Conservation (phyloP, 1,140 invertebrate genomes). For the Polypedilum pembai region DNA sequence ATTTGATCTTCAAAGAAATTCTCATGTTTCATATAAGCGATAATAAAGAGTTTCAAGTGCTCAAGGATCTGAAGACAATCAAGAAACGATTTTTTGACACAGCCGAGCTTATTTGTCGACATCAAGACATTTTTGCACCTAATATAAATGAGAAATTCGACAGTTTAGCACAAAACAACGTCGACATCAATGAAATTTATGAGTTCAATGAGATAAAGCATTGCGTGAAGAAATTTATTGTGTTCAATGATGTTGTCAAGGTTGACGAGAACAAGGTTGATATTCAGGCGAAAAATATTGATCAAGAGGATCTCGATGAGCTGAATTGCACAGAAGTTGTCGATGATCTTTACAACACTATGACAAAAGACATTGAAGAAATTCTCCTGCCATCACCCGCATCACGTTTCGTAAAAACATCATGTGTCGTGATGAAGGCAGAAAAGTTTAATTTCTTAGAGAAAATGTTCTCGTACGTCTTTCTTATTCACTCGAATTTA, state of each 20-base stretch:
- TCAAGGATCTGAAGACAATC: constrained; percentile 17
- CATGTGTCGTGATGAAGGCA: not conserved
- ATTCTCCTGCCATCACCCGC: not conserved
- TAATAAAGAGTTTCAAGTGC: not conserved
- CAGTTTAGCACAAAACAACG: not conserved
- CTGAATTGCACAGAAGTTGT: constrained; percentile 15
- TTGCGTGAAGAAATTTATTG: not conserved
- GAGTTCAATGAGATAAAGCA: constrained; percentile 20
- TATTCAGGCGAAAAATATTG: constrained; percentile 10
- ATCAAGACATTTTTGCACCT: constrained; percentile 22
- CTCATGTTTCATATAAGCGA: not conserved
- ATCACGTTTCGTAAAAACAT: not conserved
- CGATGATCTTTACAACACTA: constrained; percentile 11
- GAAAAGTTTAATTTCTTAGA: constrained; percentile 1
- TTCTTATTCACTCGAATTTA: not conserved
- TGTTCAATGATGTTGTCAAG: not conserved
- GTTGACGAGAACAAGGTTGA: not conserved
- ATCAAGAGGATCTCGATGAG: not conserved
- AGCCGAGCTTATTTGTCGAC: not conserved
- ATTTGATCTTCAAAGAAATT: constrained; percentile 25
- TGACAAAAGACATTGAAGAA: constrained; percentile 7
- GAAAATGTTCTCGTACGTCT: constrained; percentile 20
- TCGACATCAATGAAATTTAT: constrained; percentile 21
- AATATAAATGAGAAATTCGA: constrained; percentile 26
- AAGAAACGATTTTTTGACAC: not conserved